Evolutionary conservation across 1,140 invertebrate genomes (phyloP).

Genomic region (Bombus terrestris): DNA sequence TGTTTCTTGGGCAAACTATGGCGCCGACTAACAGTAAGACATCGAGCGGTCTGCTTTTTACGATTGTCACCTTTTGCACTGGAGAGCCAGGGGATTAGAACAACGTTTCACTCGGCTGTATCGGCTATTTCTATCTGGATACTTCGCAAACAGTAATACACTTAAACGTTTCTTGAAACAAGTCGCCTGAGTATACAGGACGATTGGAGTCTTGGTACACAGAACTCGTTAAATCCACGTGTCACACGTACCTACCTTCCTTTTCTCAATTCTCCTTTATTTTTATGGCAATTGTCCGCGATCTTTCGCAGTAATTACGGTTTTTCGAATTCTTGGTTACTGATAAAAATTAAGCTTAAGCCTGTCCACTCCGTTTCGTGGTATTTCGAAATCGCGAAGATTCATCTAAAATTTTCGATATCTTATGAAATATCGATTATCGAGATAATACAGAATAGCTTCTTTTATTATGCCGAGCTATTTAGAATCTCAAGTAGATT

Average conservation of each 20-base stretch:
- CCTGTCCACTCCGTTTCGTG: too few relatives aligned
- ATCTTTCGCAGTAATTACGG: neutral
- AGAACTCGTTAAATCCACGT: conserved; percentile 3
- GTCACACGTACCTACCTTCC: neutral
- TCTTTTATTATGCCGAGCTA: neutral
- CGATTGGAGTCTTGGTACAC: neutral
- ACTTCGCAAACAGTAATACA: conserved; percentile 34
- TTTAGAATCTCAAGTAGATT: neutral
- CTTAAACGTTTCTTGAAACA: neutral
- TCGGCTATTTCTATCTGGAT: neutral
- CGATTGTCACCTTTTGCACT: conserved; percentile 25
- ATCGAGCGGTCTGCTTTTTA: neutral
- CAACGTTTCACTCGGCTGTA: neutral
- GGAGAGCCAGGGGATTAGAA: neutral
- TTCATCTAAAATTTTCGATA: neutral
- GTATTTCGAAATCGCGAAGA: neutral
- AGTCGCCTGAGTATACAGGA: neutral
- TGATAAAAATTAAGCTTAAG: neutral
- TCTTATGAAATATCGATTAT: too few relatives aligned
- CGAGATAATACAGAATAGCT: neutral
- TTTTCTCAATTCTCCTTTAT: neutral
- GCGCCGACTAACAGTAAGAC: neutral
- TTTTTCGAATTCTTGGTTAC: neutral
- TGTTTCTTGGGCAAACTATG: neutral
- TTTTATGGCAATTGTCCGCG: neutral